Conservation (phyloP, 1,140 invertebrate species). For the Trypoxylus dichotomus region DNA sequence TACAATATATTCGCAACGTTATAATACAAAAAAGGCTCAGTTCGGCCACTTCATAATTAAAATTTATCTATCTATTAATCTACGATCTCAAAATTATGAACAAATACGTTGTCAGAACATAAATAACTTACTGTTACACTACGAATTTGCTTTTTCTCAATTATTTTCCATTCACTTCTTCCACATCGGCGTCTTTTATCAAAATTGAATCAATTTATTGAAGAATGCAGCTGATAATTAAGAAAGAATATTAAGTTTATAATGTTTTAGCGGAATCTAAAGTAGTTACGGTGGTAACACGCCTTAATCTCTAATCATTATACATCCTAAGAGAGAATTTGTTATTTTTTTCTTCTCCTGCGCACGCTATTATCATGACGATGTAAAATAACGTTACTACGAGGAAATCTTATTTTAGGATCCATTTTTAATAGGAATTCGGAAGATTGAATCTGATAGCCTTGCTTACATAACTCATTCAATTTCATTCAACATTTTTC, state of each 20-base stretch:
- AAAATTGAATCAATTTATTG: neutral
- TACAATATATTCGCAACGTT: no score
- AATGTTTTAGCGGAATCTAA: neutral
- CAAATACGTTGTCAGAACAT: neutral
- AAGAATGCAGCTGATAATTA: neutral
- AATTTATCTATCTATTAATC: constrained; percentile 4
- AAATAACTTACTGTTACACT: neutral
- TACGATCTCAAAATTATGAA: neutral
- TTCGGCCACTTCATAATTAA: neutral
- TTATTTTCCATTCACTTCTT: constrained; percentile 3
- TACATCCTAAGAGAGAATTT: neutral
- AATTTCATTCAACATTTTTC: no score
- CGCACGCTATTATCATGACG: neutral
- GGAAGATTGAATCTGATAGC: no score
- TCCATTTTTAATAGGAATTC: no score
- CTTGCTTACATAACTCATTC: no score
- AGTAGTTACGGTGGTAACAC: neutral
- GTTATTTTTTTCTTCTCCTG: neutral
- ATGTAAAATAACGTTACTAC: neutral
- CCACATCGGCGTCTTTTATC: neutral
- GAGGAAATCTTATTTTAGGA: no score
- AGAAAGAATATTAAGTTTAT: neutral
- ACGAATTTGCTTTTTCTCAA: neutral
- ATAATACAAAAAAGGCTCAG: neutral
- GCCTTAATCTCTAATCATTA: neutral